Percentiles rank a stretch among this genome's conserved stretches.
Evolutionary conservation across 2,113 vertebrate genomes (phyloP).

Genomic region (Phrynocephalus versicolor): DNA sequence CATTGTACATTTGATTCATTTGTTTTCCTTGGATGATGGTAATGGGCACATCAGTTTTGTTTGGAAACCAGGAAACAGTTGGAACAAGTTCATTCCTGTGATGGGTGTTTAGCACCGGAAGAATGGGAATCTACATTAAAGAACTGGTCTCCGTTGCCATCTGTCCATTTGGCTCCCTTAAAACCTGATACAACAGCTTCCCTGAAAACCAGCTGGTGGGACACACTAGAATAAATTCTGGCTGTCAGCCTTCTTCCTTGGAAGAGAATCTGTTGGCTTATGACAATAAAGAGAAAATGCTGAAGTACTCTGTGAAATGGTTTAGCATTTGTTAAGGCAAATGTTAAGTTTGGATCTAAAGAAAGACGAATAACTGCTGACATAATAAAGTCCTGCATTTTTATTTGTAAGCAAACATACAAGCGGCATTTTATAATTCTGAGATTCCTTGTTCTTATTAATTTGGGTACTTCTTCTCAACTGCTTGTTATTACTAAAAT

Average conservation of each 20-base stretch:
- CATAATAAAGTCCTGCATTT: background rate
- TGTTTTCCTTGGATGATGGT: slow-evolving; percentile 17
- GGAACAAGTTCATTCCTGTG: slow-evolving; percentile 33
- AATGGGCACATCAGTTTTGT: background rate
- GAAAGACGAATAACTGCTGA: background rate
- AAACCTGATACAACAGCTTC: slow-evolving; percentile 48
- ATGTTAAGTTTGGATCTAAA: slow-evolving; percentile 29
- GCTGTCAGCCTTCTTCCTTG: slow-evolving; percentile 41
- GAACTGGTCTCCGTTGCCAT: slow-evolving; percentile 46
- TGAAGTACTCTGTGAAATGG: background rate
- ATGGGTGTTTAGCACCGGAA: slow-evolving; percentile 25
- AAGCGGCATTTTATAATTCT: background rate
- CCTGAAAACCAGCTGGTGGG: slow-evolving; percentile 56
- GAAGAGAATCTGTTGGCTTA: slow-evolving; percentile 30
- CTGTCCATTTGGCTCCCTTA: slow-evolving; percentile 57
- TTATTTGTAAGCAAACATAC: background rate
- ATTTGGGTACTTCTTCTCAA: background rate
- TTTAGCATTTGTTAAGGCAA: slow-evolving; percentile 15
- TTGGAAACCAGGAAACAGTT: slow-evolving; percentile 45
- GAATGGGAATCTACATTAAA: slow-evolving; percentile 28
- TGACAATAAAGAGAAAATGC: slow-evolving; percentile 26
- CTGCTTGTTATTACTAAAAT: background rate
- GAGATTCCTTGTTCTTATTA: background rate
- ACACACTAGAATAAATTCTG: slow-evolving; percentile 21
- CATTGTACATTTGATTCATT: slow-evolving; percentile 35